Base-by-base conservation (phyloP, 2,113 vertebrate genomes). In the Sylvietta virens region DNA sequence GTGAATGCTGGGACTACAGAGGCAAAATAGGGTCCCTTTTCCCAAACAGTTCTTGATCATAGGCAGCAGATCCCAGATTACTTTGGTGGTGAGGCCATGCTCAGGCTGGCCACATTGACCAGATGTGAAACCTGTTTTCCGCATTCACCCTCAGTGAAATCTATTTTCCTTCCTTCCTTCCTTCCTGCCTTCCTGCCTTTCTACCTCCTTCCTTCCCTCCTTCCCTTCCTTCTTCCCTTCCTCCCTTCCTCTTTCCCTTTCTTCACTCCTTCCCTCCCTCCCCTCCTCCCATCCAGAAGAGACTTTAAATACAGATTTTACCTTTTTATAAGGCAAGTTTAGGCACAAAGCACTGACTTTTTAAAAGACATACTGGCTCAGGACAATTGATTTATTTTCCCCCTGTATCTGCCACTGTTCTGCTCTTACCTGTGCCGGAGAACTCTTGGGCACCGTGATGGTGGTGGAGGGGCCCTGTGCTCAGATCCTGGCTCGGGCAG, bases 401-500 rank as follows among this genome's bases (percentile, higher is more conserved):
- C 23, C 10, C 19, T 8, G 35, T 18, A 12, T 69, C 26, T 86
- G 39, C n/a, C 40, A 3, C 22, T 64, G 44, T 30, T 53, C 15
- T 39, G 6, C 26, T 33, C 23, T 31, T 6, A 4, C 10, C 30
- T 44, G 23, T 21, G 50, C 40, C 40, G 7, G 14, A 24, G 51
- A 54, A 4, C 15, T 2, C 14, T 9, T 26, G 35, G 51, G 20
- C 1, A 1, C 57, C 42, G 18, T 21, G 24, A 6, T 40, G 30
- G 11, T 31, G 30, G 27, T 21, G 45, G 10, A 7, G 66, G 67
- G 76, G 50, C n/a, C 16, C 45, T 50, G 42, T 40, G 58, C 70
- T 30, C 48, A 62, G 47, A 21, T 78, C 67, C 53, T 22, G 44
- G 17, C 76, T 27, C 1, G 3, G 37, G 60, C 83, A 60, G 56